Conservation (phyloP, 2,888 invertebrate genomes). For the Leptinotarsa haldemani region DNA sequence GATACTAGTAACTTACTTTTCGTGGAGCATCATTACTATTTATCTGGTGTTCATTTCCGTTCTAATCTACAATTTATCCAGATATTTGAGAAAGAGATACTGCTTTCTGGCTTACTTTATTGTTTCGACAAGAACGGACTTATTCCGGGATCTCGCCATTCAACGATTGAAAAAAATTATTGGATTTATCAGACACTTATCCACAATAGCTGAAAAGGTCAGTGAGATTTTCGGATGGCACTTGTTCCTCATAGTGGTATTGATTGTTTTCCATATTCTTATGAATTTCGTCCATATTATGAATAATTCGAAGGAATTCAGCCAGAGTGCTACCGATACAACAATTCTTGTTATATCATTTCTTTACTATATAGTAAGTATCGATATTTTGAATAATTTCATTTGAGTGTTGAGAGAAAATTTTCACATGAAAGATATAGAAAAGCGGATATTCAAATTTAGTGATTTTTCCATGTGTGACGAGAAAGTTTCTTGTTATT, state of each 20-base stretch:
- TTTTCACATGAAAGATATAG: too few species aligned
- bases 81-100: background rate
- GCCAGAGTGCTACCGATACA: background rate
- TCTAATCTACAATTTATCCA: background rate
- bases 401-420: too few species aligned
- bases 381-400: background rate
- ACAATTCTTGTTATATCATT: background rate
- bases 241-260: background rate
- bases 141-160: background rate
- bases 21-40: background rate
- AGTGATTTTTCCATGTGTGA: too few species aligned
- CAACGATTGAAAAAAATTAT: background rate
- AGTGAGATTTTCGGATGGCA: background rate
- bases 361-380: background rate
- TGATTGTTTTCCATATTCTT: constrained; percentile 3
- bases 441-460: too few species aligned
- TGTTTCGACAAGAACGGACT: background rate
- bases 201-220: background rate
- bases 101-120: background rate
- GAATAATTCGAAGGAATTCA: background rate
- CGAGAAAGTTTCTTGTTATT: too few species aligned
- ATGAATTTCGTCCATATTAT: constrained; percentile 4
- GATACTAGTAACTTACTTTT: background rate
- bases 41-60: background rate
- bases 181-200: background rate